phyloP scores from a whole-genome alignment of 2,797 vertebrate genomes.

The Anguilla obscura region DNA sequence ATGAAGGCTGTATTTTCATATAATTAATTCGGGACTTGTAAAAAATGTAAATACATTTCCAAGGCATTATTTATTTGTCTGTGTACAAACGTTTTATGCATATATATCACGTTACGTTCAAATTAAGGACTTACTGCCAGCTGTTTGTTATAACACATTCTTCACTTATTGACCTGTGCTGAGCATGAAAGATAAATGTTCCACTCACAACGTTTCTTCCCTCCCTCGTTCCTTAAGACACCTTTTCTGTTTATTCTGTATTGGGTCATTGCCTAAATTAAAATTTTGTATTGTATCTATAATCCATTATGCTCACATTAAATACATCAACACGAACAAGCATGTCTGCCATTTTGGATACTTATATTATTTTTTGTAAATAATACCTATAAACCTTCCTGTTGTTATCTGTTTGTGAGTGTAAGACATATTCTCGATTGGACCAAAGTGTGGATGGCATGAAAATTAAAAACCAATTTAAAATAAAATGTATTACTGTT shows the following conservation, averaged over 20 bases:
- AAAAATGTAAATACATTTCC: not conserved
- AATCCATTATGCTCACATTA: not conserved
- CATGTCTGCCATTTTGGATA: not conserved
- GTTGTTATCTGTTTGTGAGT: not conserved
- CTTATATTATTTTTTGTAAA: not conserved
- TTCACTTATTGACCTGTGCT: not conserved
- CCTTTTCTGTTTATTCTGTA: not conserved
- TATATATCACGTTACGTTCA: not conserved
- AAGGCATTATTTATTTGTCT: not conserved
- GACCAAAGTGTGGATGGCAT: not conserved
- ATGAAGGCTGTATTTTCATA: conserved; percentile 56
- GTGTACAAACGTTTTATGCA: not conserved
- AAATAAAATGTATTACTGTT: not conserved
- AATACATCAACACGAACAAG: not conserved
- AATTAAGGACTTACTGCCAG: not conserved
- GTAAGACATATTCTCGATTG: not conserved
- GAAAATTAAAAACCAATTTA: not conserved
- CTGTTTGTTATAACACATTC: not conserved
- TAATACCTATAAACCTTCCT: not conserved
- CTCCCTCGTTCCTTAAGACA: not conserved
- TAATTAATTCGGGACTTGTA: not conserved
- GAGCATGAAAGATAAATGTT: not conserved
- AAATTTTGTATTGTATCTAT: not conserved
- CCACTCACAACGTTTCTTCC: not conserved
- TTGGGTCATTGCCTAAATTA: not conserved